Evolutionary conservation across 2,888 invertebrate species (phyloP), one percentile per base, ranked within the genome.

Genomic region (Heliconius ismenius): DNA sequence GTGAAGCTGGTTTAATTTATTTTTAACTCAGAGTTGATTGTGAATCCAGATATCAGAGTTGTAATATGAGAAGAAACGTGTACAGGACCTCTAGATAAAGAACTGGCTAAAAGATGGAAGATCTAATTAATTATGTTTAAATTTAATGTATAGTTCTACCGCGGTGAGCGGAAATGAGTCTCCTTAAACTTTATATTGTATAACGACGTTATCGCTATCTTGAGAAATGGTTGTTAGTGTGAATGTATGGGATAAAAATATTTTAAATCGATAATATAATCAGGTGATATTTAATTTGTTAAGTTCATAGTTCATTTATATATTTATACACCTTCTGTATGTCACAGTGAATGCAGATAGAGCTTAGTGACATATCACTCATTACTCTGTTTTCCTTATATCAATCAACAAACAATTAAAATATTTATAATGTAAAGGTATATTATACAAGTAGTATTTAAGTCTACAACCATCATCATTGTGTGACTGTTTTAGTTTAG

Each of bases 11-110:
- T 39, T 39, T 11, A 0, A 39, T 39, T 11, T 39, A 39, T 11
- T 39, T 39, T 11, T 39, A 39, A 39, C 11, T 83, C 78, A 75
- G 62, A 76, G 76, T 80, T 81, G 76, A 81, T 82, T 82, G 79
- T 73, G 70, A 75, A 36, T 58, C n/a, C 65, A 62, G 75, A 73
- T 73, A 76, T 43, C 72, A 67, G 36, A 73, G 24, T 70, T 76
- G 78, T 75, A 76, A 76, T 78, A 68, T 54, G 74, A 78, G 69
- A 76, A 49, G 76, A 58, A 67, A 76, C 67, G n/a, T 62, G 73
- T 73, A 68, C 60, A 62, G 62, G 26, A 62, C 73, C 26, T 73
- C 70, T 70, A 70, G 58, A 70, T 70, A 70, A 54, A 28, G 58
- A 58, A 13, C 28, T n/a, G 54, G 58, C 70, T 70, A 70, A 70